Evolutionary conservation across 35 echinoderm and acorn worm genomes (phyloP).

Genomic region (Lytechinus pictus): DNA sequence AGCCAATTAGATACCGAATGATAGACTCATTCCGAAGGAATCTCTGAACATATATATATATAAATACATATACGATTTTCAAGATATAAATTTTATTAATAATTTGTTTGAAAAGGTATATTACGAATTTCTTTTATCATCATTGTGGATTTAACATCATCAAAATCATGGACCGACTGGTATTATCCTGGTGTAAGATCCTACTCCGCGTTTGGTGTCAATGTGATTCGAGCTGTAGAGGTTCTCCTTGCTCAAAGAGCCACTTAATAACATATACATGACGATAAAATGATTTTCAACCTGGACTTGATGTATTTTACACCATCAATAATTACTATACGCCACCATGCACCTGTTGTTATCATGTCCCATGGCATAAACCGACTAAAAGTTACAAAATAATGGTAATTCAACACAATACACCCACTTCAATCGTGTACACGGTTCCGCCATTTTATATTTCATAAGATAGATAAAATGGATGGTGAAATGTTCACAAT

Average conservation of each 20-base stretch:
- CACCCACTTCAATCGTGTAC: background rate
- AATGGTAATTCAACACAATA: background rate
- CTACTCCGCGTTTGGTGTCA: too few relatives aligned
- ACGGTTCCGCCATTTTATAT: background rate
- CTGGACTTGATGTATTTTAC: background rate
- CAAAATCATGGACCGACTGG: too few relatives aligned
- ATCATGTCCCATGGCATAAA: slow-evolving; percentile 1
- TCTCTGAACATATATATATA: too few relatives aligned
- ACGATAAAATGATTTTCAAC: background rate
- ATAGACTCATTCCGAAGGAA: background rate
- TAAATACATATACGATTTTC: background rate
- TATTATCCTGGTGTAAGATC: too few relatives aligned
- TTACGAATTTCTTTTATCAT: too few relatives aligned
- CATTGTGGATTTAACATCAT: too few relatives aligned
- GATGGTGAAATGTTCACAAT: too few relatives aligned
- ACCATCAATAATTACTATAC: background rate
- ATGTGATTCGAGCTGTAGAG: background rate
- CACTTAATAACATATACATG: background rate
- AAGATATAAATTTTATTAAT: background rate
- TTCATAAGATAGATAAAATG: too few relatives aligned
- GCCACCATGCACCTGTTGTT: background rate
- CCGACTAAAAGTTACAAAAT: background rate
- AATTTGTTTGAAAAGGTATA: too few relatives aligned
- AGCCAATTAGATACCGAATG: background rate
- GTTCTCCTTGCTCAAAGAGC: background rate